These are phyloP conservation scores for Amphiduros pacificus DNA, from an alignment of 2,888 invertebrate genomes.

Conservation along the genomic window DNA sequence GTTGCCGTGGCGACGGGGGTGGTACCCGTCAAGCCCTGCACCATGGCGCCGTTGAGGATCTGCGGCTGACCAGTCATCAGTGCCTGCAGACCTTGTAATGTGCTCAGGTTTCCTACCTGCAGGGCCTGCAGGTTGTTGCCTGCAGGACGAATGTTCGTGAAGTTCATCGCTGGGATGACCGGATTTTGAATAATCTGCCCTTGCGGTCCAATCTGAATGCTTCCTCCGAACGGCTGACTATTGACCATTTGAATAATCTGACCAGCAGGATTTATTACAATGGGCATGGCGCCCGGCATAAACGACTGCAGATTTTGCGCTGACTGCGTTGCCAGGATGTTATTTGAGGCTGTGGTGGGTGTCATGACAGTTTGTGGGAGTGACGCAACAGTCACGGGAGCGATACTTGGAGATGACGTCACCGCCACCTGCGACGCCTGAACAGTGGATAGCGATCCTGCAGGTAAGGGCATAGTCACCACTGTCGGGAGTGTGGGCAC, in stretches of 20 bases:
- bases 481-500: no score
- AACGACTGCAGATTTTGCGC: neutral
- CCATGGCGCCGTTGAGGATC: conserved; percentile 6
- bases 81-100: conserved; percentile 8
- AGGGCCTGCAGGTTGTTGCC: neutral
- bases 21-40: conserved; percentile 7
- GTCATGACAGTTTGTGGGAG: neutral
- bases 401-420: no score
- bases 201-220: neutral
- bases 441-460: no score
- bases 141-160: neutral
- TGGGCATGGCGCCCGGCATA: no score
- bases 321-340: neutral
- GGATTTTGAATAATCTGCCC: neutral
- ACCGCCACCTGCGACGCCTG: no score
- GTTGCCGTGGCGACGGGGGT: conserved; percentile 8
- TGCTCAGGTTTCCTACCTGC: no score
- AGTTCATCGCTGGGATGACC: conserved; percentile 4
- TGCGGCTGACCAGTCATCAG: conserved; percentile 12
- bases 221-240: neutral
- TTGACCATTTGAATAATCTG: neutral
- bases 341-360: conserved; percentile 1
- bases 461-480: no score
- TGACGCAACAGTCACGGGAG: neutral
- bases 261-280: neutral